Conservation (phyloP, 2,113 vertebrate species). For the Merops nubicus region DNA sequence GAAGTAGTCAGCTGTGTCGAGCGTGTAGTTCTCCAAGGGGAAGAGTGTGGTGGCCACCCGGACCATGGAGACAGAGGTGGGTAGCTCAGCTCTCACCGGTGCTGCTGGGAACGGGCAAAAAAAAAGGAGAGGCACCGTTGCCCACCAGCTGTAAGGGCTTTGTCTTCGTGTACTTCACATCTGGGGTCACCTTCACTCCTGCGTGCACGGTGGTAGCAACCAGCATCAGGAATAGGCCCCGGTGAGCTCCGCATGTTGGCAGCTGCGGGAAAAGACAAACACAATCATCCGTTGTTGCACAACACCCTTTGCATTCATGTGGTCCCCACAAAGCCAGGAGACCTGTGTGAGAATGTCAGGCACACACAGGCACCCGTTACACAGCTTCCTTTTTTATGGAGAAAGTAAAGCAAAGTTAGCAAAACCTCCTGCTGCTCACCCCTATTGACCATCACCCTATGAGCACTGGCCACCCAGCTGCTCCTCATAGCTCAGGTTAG, state of each 20-base stretch:
- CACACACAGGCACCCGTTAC: accelerated
- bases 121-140: neutral
- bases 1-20: constrained; percentile 20
- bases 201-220: neutral
- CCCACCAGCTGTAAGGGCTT: constrained; percentile 74
- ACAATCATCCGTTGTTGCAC: neutral
- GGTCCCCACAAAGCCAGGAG: neutral
- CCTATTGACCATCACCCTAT: neutral
- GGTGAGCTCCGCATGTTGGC: constrained; percentile 77
- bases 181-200: constrained; percentile 82
- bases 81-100: neutral
- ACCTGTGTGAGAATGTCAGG: neutral
- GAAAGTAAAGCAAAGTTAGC: neutral
- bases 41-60: constrained; percentile 62
- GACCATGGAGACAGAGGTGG: constrained; percentile 19
- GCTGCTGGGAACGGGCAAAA: constrained; percentile 21
- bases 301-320: neutral
- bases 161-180: constrained; percentile 83
- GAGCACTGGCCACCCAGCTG: neutral
- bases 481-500: neutral
- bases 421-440: neutral
- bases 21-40: neutral
- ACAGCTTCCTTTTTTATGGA: neutral
- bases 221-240: constrained; percentile 63
- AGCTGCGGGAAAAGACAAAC: constrained; percentile 66